phyloP scores from a whole-genome alignment of 2,888 invertebrate species.

The Agrotis ipsilon region DNA sequence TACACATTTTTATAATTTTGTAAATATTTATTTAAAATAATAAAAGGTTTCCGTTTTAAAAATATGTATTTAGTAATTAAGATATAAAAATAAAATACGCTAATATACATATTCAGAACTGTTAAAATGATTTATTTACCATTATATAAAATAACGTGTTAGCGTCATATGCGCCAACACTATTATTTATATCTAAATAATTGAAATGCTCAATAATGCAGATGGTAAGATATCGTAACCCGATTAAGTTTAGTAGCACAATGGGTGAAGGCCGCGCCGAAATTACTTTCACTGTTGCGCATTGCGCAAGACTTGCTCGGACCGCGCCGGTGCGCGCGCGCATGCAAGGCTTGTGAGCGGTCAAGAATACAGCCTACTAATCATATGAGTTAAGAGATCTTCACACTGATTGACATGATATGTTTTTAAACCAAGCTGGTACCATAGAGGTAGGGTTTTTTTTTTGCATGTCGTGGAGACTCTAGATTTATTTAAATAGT shows the following conservation, averaged over 20 bases:
- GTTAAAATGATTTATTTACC: conserved; percentile 1
- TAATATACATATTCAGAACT: neutral
- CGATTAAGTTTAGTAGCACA: conserved; percentile 70
- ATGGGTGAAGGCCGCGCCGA: conserved; percentile 84
- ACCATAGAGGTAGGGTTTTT: neutral
- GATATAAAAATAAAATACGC: too few species aligned
- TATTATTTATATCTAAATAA: conserved; percentile 32
- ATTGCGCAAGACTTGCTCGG: conserved; percentile 71
- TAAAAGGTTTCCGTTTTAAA: too few species aligned
- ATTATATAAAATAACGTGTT: neutral
- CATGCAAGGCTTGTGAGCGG: conserved; percentile 28
- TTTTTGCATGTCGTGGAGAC: neutral
- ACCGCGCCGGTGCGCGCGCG: conserved; percentile 45
- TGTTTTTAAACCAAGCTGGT: neutral
- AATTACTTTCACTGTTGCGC: conserved; percentile 82
- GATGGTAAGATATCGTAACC: conserved; percentile 68
- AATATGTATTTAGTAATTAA: too few species aligned
- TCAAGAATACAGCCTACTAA: conserved; percentile 36
- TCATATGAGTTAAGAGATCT: conserved; percentile 13
- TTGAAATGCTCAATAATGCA: conserved; percentile 46
- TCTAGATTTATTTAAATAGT: neutral
- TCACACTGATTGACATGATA: neutral
- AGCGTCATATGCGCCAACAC: neutral
- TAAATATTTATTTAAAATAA: too few species aligned
- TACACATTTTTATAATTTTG: too few species aligned